These are phyloP conservation scores for Heliconius hewitsoni DNA, from an alignment of 1,140 invertebrate species.

Conservation along the genomic window DNA sequence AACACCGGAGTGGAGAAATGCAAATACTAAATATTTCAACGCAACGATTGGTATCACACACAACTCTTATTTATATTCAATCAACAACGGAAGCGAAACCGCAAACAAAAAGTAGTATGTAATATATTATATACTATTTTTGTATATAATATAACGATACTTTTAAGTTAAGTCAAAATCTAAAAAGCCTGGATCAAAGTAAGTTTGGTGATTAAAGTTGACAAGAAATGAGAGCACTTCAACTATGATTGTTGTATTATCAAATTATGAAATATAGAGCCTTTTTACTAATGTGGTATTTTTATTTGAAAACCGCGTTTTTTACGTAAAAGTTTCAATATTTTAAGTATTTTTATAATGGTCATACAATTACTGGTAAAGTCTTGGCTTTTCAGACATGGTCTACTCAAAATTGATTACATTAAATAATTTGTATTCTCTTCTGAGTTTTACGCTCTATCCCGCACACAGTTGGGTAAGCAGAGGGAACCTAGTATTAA, in stretches of 20 bases:
- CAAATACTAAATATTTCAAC: too few relatives aligned
- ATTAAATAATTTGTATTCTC: neutral
- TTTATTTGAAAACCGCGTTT: neutral
- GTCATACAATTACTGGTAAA: neutral
- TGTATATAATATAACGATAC: neutral
- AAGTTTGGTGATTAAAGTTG: neutral
- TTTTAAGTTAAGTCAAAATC: neutral
- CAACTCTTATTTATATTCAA: too few relatives aligned
- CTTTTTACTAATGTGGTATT: slow-evolving; percentile 1
- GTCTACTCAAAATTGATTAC: neutral
- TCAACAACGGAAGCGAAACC: too few relatives aligned
- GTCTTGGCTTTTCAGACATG: neutral
- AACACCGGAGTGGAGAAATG: too few relatives aligned
- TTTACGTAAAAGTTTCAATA: neutral
- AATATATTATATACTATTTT: too few relatives aligned
- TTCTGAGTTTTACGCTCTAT: too few relatives aligned
- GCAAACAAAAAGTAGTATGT: too few relatives aligned
- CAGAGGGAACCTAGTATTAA: too few relatives aligned
- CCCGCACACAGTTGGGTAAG: too few relatives aligned
- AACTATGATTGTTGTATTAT: neutral
- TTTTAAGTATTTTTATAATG: too few relatives aligned
- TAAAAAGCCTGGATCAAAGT: neutral
- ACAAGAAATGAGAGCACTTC: neutral
- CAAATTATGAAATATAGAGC: neutral
- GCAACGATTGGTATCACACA: too few relatives aligned